Percentiles rank a stretch among this genome's conserved stretches.
Evolutionary conservation across 2,113 vertebrate genomes (phyloP).

Genomic region (Cololabis saira): DNA sequence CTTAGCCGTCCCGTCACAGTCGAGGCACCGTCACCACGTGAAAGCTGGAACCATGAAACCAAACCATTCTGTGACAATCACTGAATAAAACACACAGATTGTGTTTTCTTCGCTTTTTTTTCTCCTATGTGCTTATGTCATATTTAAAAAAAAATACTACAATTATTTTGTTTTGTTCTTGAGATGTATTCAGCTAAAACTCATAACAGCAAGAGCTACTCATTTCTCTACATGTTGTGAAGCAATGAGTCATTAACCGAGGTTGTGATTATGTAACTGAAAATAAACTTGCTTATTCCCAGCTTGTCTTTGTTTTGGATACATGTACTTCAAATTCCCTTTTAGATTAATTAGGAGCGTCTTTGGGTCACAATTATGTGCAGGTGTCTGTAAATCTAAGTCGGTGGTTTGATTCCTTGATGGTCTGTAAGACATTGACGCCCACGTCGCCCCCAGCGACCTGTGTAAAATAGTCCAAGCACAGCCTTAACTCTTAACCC

Average conservation of each 20-base stretch:
- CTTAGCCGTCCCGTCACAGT: conserved; percentile 10
- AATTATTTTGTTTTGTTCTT: conserved; percentile 28
- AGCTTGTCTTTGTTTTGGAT: neutral
- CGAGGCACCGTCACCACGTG: conserved; percentile 6
- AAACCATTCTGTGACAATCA: conserved; percentile 58
- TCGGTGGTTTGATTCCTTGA: too few species aligned
- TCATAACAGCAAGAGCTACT: conserved; percentile 4
- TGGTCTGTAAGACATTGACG: too few species aligned
- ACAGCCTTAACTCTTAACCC: too few species aligned
- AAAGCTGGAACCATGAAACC: conserved; percentile 7
- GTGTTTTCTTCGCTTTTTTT: conserved; percentile 31
- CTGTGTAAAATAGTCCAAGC: too few species aligned
- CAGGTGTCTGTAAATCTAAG: too few species aligned
- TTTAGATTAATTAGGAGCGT: too few species aligned
- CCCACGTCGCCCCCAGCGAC: too few species aligned
- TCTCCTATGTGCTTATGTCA: conserved; percentile 34
- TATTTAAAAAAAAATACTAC: conserved; percentile 7
- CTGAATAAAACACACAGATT: conserved; percentile 14
- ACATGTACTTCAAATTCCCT: too few species aligned
- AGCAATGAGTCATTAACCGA: neutral
- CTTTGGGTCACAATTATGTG: too few species aligned
- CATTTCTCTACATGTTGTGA: neutral
- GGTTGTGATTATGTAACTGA: conserved; percentile 39
- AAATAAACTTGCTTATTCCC: conserved; percentile 62
- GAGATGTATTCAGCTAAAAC: conserved; percentile 21